Evolutionary conservation across 2,888 invertebrate species (phyloP), one percentile per base, ranked within the genome.

Genomic region (Diarsia rubi): DNA sequence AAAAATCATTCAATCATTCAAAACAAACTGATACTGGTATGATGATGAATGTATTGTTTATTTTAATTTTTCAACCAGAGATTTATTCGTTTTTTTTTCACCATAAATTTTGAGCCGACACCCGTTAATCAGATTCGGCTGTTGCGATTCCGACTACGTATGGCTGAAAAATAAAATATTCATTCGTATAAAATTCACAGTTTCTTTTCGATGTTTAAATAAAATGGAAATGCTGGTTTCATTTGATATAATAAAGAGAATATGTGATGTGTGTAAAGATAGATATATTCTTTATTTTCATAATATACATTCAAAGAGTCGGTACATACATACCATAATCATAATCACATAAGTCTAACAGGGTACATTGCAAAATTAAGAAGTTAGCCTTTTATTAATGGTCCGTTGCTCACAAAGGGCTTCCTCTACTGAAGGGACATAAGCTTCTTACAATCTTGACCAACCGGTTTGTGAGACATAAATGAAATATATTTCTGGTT

Each of bases 381-480:
- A 49, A 47, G 24, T 63, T 45, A 37, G 14, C 31, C 27, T 78
- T 49, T 49, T 82, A 57, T 69, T 47, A 69, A 69, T 54, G 31
- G 9, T 27, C 24, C 21, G 42, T 45, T 31, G 24, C 47, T 57
- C 16, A 57, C 69, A 79, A 79, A 78, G 31, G 24, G n/a, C 65
- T 66, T 69, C 21, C 11, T 37, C 52, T 21, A 12, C 44, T 63
- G 42, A 78, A 59, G 66, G 37, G 47, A 45, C 62, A 52, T 83
- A 83, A 78, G 79, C 83, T 67, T 52, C 78, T 79, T 79, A 83
- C 44, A 67, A 37, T 49, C 49, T 66, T 83, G 65, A 37, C 57
- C 44, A 57, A 44, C 60, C 44, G 37, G 66, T 45, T 82, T 78
- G 47, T 21, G 37, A 64, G 63, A 77, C 27, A 12, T 60, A n/a